Evolutionary conservation across 2,888 invertebrate genomes (phyloP).

Genomic region (Synergus gifuensis): DNA sequence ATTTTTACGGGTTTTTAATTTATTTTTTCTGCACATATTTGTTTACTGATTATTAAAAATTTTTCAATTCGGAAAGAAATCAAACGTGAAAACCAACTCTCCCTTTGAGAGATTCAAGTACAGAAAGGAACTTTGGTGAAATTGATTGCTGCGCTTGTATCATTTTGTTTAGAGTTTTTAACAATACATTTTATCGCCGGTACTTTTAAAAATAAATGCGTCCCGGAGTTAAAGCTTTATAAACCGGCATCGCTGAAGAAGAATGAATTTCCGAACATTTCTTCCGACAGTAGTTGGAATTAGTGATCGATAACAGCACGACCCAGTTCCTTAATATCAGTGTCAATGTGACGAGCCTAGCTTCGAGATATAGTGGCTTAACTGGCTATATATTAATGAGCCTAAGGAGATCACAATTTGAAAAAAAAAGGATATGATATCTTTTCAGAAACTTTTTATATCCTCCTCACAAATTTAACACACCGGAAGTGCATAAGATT

Average conservation of each 20-base stretch:
- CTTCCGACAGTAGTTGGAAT: slow-evolving; percentile 13
- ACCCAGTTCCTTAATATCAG: slow-evolving; percentile 29
- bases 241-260: slow-evolving; percentile 28
- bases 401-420: not conserved
- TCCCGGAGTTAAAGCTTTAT: not conserved
- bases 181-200: slow-evolving; percentile 2
- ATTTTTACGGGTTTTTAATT: no score
- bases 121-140: no score
- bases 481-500: no score
- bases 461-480: not conserved
- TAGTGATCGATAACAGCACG: slow-evolving; percentile 30
- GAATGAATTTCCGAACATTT: slow-evolving; percentile 30
- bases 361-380: not conserved
- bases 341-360: slow-evolving; percentile 27
- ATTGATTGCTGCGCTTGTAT: not conserved
- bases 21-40: no score
- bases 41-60: no score
- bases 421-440: not conserved
- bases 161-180: slow-evolving; percentile 22
- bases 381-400: not conserved
- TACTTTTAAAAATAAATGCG: slow-evolving; percentile 8
- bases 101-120: no score
- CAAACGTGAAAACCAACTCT: no score
- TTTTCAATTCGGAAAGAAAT: no score
- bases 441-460: not conserved